Evolutionary conservation across 2,888 invertebrate species (phyloP).

Genomic region (Volucella bombylans): DNA sequence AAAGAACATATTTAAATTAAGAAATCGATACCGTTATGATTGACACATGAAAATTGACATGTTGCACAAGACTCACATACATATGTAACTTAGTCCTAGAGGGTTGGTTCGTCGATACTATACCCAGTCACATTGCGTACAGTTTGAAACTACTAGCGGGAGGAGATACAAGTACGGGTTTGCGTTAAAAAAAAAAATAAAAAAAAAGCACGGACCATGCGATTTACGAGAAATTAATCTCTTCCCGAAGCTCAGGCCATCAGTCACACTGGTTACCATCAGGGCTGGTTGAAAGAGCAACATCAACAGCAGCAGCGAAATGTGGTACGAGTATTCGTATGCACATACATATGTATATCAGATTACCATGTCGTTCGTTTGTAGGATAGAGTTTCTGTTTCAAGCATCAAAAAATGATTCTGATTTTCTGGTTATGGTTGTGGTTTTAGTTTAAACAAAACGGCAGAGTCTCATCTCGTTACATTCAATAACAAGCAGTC

Average conservation of each 20-base stretch:
- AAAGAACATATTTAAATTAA: conserved; percentile 33
- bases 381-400: conserved; percentile 60
- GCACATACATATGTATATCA: conserved; percentile 30
- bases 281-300: conserved; percentile 33
- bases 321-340: conserved; percentile 38
- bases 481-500: conserved; percentile 50
- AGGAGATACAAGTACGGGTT: too few relatives aligned
- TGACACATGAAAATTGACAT: conserved; percentile 68
- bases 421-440: conserved; percentile 23
- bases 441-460: conserved; percentile 52
- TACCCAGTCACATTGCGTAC: too few relatives aligned
- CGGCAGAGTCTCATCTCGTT: conserved; percentile 25
- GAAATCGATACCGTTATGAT: conserved; percentile 68
- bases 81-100: conserved; percentile 6
- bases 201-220: conserved; percentile 68
- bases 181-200: conserved; percentile 26
- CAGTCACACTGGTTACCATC: conserved; percentile 42
- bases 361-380: conserved; percentile 66
- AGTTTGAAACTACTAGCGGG: too few relatives aligned
- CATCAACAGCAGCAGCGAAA: conserved; percentile 34
- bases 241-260: conserved; percentile 57
- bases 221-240: conserved; percentile 61
- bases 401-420: conserved; percentile 31
- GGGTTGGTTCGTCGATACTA: neutral
- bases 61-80: conserved; percentile 58